Evolutionary conservation across 1,140 invertebrate species (phyloP).

Genomic region (Vanessa tameamea): DNA sequence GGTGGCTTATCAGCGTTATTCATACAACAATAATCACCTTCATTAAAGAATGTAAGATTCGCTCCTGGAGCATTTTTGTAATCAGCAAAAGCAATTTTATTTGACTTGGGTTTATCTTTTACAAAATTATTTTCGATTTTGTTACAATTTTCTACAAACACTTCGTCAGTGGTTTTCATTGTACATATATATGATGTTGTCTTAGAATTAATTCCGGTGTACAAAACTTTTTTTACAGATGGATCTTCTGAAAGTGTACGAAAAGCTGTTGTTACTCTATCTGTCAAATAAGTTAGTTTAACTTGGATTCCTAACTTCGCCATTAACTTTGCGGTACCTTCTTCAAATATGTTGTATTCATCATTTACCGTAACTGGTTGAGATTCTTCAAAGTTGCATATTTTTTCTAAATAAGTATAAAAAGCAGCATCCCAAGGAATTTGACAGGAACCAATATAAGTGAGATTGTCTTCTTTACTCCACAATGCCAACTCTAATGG

Average conservation of each 20-base stretch:
- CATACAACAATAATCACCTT: slow-evolving; percentile 71
- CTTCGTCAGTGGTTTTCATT: slow-evolving; percentile 67
- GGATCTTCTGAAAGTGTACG: slow-evolving; percentile 71
- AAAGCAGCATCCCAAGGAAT: slow-evolving; percentile 69
- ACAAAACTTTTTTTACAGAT: slow-evolving; percentile 67
- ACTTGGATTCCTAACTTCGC: slow-evolving; percentile 69
- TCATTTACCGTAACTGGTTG: slow-evolving; percentile 59
- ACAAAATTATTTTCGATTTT: slow-evolving; percentile 68
- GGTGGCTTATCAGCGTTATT: slow-evolving; percentile 67
- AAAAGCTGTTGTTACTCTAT: slow-evolving; percentile 66
- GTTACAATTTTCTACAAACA: slow-evolving; percentile 63
- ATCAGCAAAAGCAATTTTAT: slow-evolving; percentile 63
- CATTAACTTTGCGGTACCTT: slow-evolving; percentile 66
- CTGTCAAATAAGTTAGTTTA: slow-evolving; percentile 65
- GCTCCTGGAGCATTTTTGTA: slow-evolving; percentile 71
- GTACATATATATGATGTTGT: slow-evolving; percentile 74
- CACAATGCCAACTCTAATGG: slow-evolving; percentile 67
- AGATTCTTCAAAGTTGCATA: slow-evolving; percentile 54
- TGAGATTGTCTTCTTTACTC: slow-evolving; percentile 69
- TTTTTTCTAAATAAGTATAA: slow-evolving; percentile 58
- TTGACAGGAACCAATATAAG: slow-evolving; percentile 55
- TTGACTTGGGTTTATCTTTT: slow-evolving; percentile 60
- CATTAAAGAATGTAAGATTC: slow-evolving; percentile 63
- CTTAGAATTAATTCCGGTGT: slow-evolving; percentile 74
- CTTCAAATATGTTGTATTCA: slow-evolving; percentile 73